phyloP scores from a whole-genome alignment of 2,888 invertebrate species.

The Monoplex corrugatus region DNA sequence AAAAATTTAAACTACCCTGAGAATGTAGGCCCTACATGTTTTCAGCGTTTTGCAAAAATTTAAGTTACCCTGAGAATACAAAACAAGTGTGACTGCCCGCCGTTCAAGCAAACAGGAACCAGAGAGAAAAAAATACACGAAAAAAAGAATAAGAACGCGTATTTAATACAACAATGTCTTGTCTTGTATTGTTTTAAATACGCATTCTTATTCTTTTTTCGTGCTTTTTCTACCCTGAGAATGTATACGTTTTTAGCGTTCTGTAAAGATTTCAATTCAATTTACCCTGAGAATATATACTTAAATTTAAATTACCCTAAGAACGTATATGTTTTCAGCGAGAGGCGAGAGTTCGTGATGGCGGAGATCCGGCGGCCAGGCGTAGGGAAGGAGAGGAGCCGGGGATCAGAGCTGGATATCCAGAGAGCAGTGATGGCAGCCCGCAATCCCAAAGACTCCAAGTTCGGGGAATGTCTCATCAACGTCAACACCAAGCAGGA shows the following conservation, averaged over 20 bases:
- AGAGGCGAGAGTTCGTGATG: conserved; percentile 51
- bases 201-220: neutral
- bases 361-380: conserved; percentile 58
- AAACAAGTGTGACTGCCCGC: no score
- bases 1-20: no score
- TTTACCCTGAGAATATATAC: no score
- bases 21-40: no score
- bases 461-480: conserved; percentile 69
- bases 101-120: no score
- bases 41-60: no score
- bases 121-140: no score
- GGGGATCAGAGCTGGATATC: conserved; percentile 64
- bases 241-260: no score
- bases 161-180: neutral
- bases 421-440: conserved; percentile 68
- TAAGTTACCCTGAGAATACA: no score
- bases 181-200: neutral
- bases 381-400: conserved; percentile 56
- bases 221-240: neutral
- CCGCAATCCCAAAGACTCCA: conserved; percentile 69
- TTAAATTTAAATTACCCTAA: no score
- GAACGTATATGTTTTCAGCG: conserved; percentile 49
- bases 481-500: conserved; percentile 68
- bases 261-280: no score
- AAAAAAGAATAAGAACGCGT: no score